Evolutionary conservation across 1,140 invertebrate species (phyloP).

Genomic region (Scaptomyza hsui): DNA sequence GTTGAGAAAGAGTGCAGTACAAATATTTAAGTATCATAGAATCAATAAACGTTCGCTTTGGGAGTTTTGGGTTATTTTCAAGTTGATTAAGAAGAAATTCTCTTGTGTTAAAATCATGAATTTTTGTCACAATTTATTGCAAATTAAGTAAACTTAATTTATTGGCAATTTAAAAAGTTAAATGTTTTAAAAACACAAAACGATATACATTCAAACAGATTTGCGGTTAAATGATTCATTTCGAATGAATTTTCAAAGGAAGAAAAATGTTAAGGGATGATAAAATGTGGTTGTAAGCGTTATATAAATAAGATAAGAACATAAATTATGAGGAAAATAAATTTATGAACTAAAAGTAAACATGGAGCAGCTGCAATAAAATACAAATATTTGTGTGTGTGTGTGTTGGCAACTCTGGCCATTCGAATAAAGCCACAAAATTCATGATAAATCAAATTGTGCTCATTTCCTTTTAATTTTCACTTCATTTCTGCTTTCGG

Average conservation of each 20-base stretch:
- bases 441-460: constrained; percentile 75
- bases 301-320: constrained; percentile 38
- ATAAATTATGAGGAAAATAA: constrained; percentile 40
- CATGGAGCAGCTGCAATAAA: neutral
- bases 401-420: neutral
- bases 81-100: no score
- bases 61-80: neutral
- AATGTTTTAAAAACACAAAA: no score
- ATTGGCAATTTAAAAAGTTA: no score
- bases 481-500: constrained; percentile 53
- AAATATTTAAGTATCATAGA: neutral
- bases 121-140: no score
- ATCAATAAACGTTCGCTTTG: neutral
- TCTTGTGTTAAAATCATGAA: no score
- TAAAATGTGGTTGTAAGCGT: neutral
- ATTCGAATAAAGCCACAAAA: constrained; percentile 56
- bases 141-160: no score
- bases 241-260: no score
- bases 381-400: neutral
- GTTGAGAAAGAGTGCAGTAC: constrained; percentile 1
- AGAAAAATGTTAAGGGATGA: no score
- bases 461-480: constrained; percentile 81
- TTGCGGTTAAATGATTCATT: neutral
- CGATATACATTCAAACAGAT: no score
- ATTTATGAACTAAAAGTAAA: constrained; percentile 44